Evolutionary conservation across 2,888 invertebrate genomes (phyloP).

Genomic region (Spialia ferax): DNA sequence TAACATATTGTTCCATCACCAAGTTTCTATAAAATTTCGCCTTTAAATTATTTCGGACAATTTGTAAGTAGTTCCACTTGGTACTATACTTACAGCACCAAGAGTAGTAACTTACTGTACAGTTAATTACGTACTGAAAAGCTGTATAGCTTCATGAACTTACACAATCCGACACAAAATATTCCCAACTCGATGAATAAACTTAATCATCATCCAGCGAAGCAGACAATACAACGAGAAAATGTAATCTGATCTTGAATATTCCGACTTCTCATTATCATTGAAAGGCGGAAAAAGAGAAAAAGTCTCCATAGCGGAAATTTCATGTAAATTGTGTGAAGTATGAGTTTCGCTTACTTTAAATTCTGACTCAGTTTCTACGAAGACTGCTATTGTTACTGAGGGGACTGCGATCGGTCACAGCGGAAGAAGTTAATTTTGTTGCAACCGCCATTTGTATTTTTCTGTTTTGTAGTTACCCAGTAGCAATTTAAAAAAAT

Average conservation of each 20-base stretch:
- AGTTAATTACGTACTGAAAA: too few species aligned
- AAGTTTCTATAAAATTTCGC: too few species aligned
- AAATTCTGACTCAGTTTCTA: constrained; percentile 57
- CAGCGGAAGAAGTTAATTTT: constrained; percentile 25
- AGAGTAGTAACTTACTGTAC: too few species aligned
- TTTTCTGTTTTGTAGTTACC: neutral
- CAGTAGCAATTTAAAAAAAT: neutral
- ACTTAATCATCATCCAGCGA: constrained; percentile 57
- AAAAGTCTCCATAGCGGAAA: constrained; percentile 74
- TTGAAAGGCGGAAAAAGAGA: constrained; percentile 69
- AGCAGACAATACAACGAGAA: constrained; percentile 60
- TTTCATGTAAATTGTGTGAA: constrained; percentile 80
- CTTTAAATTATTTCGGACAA: too few species aligned
- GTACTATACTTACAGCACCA: too few species aligned
- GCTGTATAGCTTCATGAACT: too few species aligned
- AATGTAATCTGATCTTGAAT: constrained; percentile 75
- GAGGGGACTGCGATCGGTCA: constrained; percentile 14
- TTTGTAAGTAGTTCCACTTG: too few species aligned
- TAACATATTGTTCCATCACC: too few species aligned
- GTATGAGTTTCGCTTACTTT: constrained; percentile 67
- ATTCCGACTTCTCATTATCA: constrained; percentile 77
- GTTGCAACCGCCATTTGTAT: constrained; percentile 13
- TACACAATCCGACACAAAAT: neutral
- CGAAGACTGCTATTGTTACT: constrained; percentile 47
- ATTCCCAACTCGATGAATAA: constrained; percentile 42